Base-by-base conservation (phyloP, 1,140 invertebrate genomes). In the Parasteatoda tepidariorum region DNA sequence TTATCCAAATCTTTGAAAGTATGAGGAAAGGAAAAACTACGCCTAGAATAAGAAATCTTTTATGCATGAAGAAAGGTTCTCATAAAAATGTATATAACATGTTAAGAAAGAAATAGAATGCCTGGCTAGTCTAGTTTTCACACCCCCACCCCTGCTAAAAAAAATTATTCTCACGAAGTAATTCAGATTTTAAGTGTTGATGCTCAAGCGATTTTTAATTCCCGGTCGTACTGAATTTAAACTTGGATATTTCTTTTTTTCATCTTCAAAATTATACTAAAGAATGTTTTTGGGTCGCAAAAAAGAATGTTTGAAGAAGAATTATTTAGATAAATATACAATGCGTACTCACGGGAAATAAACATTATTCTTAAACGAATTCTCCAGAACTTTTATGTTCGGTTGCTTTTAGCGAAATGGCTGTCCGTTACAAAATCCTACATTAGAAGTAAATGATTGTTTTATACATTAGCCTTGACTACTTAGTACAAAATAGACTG, bases 391-490 rank as follows among this genome's bases (percentile, higher is more conserved):
- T 70, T 82, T 82, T 82, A 82, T 82, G 78, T 82, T 71, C 78
- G 54, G 64, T 82, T 82, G 66, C 78, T 82, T 82, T 82, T 82
- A 82, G 78, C 78, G 78, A 82, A 82, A 82, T 82, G 67, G 78
- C 28, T 24, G 66, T 61, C 61, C 57, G 31, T 61, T 70, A 70
- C 67, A 70, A 82, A 82, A 82, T 82, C 78, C 78, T 30, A 62
- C 67, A 82, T 82, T 82, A 82, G 66, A 82, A 82, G 66, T 82
- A 82, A 82, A 82, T 82, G 78, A 82, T 82, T 82, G 78, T 82
- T 82, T 82, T 82, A 82, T 82, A 82, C 78, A 82, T 82, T 82
- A 82, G 78, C 78, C 78, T 70, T 82, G 78, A 82, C 78, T 82
- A 70, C 78, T 82, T 82, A 71, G 78, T 70, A 61, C 78, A 34